These are phyloP conservation scores for Oscheius sp. DNA, from an alignment of 2,888 invertebrate genomes.

Conservation along the genomic window DNA sequence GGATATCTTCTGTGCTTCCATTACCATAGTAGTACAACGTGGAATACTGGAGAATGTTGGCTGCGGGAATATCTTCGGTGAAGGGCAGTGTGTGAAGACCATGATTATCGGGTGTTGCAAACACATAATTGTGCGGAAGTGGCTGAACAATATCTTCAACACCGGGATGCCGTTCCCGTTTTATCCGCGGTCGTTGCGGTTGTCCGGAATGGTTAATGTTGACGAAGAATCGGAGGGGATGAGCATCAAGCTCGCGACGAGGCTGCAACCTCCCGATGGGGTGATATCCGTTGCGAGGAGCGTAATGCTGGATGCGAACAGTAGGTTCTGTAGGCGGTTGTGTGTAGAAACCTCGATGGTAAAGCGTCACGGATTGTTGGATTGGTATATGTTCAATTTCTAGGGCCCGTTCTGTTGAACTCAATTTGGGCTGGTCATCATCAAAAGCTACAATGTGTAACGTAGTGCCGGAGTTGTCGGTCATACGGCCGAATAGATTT, in stretches of 20 bases:
- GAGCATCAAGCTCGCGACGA: conserved; percentile 47
- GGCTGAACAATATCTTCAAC: conserved; percentile 44
- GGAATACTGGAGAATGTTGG: neutral
- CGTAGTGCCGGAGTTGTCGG: conserved; percentile 23
- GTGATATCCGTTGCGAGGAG: conserved; percentile 44
- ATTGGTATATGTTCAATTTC: conserved; percentile 51
- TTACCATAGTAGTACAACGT: neutral
- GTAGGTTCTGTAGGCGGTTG: conserved; percentile 34
- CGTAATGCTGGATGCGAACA: conserved; percentile 41
- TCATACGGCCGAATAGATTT: conserved; percentile 47
- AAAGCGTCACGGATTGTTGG: conserved; percentile 44
- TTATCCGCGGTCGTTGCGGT: conserved; percentile 37
- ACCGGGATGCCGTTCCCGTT: conserved; percentile 47
- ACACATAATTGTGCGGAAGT: conserved; percentile 16
- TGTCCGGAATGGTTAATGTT: conserved; percentile 55
- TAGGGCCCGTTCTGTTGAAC: neutral
- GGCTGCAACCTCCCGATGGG: conserved; percentile 44
- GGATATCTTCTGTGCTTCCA: neutral
- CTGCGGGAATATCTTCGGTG: neutral
- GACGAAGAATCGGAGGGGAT: conserved; percentile 61
- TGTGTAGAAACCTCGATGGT: conserved; percentile 51
- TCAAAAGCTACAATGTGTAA: conserved; percentile 47
- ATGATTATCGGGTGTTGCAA: neutral
- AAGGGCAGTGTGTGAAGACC: neutral
- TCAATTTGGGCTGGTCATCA: neutral